A percentile compares a stretch with the other conserved stretches of the same genome.
Conservation (phyloP, 2,113 vertebrate genomes). For the Pipra filicauda region DNA sequence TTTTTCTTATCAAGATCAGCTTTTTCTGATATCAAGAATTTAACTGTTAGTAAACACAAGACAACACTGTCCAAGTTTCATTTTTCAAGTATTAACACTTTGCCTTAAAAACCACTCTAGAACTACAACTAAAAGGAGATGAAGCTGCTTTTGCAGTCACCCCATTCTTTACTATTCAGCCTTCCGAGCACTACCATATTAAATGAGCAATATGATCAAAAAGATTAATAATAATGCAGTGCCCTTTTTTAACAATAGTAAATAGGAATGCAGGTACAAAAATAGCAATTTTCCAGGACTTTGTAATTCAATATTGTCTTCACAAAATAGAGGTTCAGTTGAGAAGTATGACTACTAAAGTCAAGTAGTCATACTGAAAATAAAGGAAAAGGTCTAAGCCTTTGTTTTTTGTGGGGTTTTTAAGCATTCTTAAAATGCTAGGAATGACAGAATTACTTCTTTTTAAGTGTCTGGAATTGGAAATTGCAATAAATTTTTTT, state of each 20-base stretch:
- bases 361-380: neutral
- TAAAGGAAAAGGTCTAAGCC: neutral
- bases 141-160: neutral
- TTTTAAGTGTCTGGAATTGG: neutral
- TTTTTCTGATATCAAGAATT: neutral
- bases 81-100: neutral
- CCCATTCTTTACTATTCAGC: neutral
- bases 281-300: neutral
- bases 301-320: neutral
- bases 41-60: neutral
- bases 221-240: neutral
- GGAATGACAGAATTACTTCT: neutral
- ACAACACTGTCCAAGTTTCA: neutral
- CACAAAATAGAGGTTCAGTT: neutral
- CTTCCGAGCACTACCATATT: neutral
- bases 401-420: neutral
- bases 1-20: neutral
- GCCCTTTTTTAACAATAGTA: neutral
- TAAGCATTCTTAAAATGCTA: neutral
- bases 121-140: neutral
- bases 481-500: neutral
- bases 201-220: neutral
- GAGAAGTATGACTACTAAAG: neutral
- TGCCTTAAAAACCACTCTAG: neutral
- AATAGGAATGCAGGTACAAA: neutral